Evolutionary conservation across 2,888 invertebrate species (phyloP), one percentile per base, ranked within the genome.

Genomic region (Drosophila greeni): DNA sequence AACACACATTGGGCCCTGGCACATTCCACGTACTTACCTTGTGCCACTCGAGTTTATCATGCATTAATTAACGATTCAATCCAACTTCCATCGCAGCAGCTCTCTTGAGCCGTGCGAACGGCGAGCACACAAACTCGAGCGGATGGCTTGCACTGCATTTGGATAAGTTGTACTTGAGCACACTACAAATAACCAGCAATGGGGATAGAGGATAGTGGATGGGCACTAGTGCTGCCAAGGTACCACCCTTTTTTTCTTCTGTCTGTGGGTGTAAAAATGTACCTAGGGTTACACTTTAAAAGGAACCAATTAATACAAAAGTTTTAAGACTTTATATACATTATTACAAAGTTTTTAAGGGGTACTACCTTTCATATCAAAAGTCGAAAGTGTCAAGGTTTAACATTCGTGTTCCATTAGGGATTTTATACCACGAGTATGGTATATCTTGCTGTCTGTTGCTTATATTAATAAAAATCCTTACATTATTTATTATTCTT

Each of bases 91-190:
- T 61, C 18, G 59, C 42, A 61, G 61, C 42, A 61, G 67, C 57
- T 62, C 67, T 72, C 59, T 64, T 59, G 70, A 64, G 52, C 8
- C 31, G 36, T 39, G 36, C 42, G 23, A 48, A 36, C 31, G 18
- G 23, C 51, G 7, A 56, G n/a, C 43, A 65, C 24, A 64, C 49
- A 56, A 55, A 55, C 58, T 55, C 48, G 66, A 66, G 60, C 67
- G 73, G 57, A 67, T 70, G 75, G 70, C 68, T 77, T 74, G 73
- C 73, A 76, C 67, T 67, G 76, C 75, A 75, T 66, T 52, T 60
- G 48, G 49, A 39, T 65, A 66, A 61, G 66, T 49, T 54, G 61
- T 49, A 61, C 54, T 67, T 58, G 31, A 62, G 72, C 57, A 43
- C 61, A 59, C 70, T 59, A 72, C 66, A 59, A 56, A 45, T 45